These are phyloP conservation scores for Erpornis zantholeuca DNA, from an alignment of 2,113 vertebrate genomes.

Conservation along the genomic window DNA sequence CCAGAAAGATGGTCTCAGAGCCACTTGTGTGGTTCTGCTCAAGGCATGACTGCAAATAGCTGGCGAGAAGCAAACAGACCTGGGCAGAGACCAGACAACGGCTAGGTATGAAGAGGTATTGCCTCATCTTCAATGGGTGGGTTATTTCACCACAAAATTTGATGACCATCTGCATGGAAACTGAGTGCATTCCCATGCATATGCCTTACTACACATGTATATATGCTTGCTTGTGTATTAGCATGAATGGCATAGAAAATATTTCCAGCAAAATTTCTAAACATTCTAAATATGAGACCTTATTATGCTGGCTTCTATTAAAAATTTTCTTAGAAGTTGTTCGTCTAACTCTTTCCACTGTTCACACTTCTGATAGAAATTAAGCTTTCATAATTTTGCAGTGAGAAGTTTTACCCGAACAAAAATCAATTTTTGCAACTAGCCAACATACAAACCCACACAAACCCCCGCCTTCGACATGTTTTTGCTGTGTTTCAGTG, in stretches of 20 bases:
- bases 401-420: not conserved
- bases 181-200: not conserved
- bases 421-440: not conserved
- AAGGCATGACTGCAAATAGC: not conserved
- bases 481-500: not conserved
- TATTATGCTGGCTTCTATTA: not conserved
- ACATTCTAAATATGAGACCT: not conserved
- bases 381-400: not conserved
- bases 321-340: not conserved
- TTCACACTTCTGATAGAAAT: not conserved
- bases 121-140: not conserved
- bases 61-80: not conserved
- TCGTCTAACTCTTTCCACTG: not conserved
- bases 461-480: not conserved
- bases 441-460: not conserved
- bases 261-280: not conserved
- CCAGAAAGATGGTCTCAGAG: not conserved
- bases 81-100: not conserved
- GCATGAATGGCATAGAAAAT: not conserved
- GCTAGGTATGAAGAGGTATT: not conserved
- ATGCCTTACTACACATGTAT: not conserved
- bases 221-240: rapidly evolving
- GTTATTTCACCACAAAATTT: not conserved
- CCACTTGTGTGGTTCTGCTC: not conserved
- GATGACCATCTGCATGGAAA: not conserved